Base-by-base conservation (phyloP, 2,888 invertebrate species). In the Oeneis ivallda region DNA sequence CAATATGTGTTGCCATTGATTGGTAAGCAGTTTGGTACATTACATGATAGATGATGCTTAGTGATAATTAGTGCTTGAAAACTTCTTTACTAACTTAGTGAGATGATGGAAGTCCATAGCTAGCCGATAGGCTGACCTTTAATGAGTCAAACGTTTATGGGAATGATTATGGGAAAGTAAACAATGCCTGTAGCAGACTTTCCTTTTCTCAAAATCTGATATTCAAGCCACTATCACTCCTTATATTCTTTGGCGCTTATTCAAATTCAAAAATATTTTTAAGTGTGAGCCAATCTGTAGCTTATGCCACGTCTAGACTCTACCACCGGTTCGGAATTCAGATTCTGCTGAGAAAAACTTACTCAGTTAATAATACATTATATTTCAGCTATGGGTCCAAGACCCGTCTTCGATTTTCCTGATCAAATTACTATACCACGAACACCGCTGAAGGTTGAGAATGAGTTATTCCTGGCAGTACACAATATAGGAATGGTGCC, bases 1-100 rank as follows among this genome's bases (percentile, higher is more conserved):
- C 84, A 85, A 49, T 92, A 94, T 70, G 76, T 81, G n/a, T 75
- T 95, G 39, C 93, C 94, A 1, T 77, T 94, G n/a, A 89, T 93
- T 74, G 94, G 94, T 94, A 81, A 85, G 78, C 52, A 15, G 1
- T 41, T 41, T 54, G 49, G 6, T 49, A 10, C 4, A 8, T 10
- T 49, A 45, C 15, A n/a, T 26, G 5, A 26, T 26, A n/a, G n/a
- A n/a, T n/a, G n/a, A n/a, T n/a, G n/a, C 13, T 1, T 43, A 43
- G 43, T 5, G 32, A 6, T 6, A 2, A 5, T 34, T 34, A 34
- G n/a, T 34, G 32, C 32, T 34, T 34, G 32, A 34, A 34, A 34
- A 34, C 6, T 34, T 34, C 32, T 2, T 34, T 6, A 34, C 2
- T 6, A 34, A 34, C 32, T n/a, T n/a, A n/a, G n/a, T n/a, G n/a